Percentiles rank a stretch among this genome's conserved stretches.
Evolutionary conservation across 2,797 vertebrate species (phyloP).

Genomic region (Phylloscopus collybita): DNA sequence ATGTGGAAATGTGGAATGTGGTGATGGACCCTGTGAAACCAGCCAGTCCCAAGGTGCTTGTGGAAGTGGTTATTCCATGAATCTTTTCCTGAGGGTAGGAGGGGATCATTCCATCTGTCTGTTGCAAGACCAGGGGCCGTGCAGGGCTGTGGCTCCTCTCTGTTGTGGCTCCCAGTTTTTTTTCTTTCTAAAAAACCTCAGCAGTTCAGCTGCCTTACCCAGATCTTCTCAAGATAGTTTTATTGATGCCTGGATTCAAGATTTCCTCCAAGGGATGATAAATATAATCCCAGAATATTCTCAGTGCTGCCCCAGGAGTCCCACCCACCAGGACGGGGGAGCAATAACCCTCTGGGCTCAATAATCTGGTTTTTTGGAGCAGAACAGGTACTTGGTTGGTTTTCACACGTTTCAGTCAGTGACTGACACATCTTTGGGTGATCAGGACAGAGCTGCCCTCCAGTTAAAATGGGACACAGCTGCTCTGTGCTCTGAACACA

Average conservation of each 20-base stretch:
- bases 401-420: rapidly evolving
- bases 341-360: no score
- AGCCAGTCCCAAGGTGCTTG: not conserved
- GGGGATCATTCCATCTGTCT: not conserved
- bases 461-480: not conserved
- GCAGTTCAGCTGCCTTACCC: not conserved
- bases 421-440: not conserved
- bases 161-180: not conserved
- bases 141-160: not conserved
- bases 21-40: rapidly evolving
- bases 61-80: not conserved
- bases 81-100: not conserved
- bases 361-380: not conserved
- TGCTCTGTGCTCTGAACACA: not conserved
- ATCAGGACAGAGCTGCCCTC: not conserved
- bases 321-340: not conserved
- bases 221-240: not conserved
- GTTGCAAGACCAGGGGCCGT: not conserved
- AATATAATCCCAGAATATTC: not conserved
- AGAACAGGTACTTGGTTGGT: not conserved
- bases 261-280: not conserved
- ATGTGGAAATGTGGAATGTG: rapidly evolving
- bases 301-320: not conserved
- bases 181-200: not conserved
- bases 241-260: not conserved